Conservation (phyloP, 2,888 invertebrate species). For the Petrolisthes cinctipes region DNA sequence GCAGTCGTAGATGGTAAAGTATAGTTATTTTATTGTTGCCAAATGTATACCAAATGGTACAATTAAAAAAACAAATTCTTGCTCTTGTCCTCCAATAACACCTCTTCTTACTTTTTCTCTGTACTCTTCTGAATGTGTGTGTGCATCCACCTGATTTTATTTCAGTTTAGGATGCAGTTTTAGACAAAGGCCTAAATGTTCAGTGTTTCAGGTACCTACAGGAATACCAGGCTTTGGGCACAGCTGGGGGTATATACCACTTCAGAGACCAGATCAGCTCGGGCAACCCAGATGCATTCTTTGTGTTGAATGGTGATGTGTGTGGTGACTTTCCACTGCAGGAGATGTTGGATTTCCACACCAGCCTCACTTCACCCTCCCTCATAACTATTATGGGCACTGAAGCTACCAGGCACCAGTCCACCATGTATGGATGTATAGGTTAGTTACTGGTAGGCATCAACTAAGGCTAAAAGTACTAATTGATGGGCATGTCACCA, state of each 20-base stretch:
- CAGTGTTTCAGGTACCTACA: constrained; percentile 81
- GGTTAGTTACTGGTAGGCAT: constrained; percentile 40
- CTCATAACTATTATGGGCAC: constrained; percentile 88
- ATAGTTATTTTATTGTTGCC: background rate
- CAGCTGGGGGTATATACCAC: constrained; percentile 96
- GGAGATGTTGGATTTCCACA: constrained; percentile 84
- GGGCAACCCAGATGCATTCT: constrained; percentile 88
- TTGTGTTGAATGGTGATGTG: constrained; percentile 96
- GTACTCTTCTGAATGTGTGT: background rate
- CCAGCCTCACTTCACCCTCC: constrained; percentile 63
- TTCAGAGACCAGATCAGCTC: constrained; percentile 94
- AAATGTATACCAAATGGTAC: background rate
- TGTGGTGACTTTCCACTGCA: constrained; percentile 94
- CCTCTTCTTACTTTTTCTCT: too few relatives aligned
- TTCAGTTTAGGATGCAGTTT: background rate
- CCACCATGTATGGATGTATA: constrained; percentile 94
- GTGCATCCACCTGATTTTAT: background rate
- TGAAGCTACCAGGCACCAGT: constrained; percentile 93
- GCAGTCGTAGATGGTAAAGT: background rate
- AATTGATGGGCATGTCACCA: background rate
- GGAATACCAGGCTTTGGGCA: constrained; percentile 85
- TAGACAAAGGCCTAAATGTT: background rate
- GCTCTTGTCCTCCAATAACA: too few relatives aligned
- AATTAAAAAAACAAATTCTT: background rate
- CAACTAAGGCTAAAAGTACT: background rate